Base-by-base conservation (phyloP, 2,113 vertebrate genomes). In the Cettia cetti region DNA sequence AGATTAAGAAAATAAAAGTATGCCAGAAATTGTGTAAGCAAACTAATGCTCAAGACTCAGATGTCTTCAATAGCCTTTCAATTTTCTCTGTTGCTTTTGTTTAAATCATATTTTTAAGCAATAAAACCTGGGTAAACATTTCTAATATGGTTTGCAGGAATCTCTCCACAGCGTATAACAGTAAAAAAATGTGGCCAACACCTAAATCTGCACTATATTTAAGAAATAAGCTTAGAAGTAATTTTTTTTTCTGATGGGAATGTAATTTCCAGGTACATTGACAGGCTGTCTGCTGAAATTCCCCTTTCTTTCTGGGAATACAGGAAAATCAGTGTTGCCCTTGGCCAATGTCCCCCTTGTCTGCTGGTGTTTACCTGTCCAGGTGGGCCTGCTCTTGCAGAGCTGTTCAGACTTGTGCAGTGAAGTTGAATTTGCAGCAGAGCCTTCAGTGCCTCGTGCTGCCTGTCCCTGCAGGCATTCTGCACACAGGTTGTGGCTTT, bases 321-420 rank as follows among this genome's bases (percentile, higher is more conserved):
- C 15, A 37, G 22, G 56, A 30, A 63, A 35, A 87, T 24, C 21
- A 10, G 33, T 9, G 24, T 10, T 70, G 26, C 7, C 13, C 45
- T 75, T 15, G 18, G 20, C 0, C 0, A 21, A 4, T 7, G 6
- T 5, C 6, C 44, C 40, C 22, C 37, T 28, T 37, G 8, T 13
- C 20, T 33, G 49, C 5, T 37, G 50, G 0, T 28, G 45, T 60
- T 49, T 9, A 13, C 39, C 27, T 24, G 3, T 42, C 70, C 54
- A 39, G 37, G 57, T 40, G 47, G 42, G 63, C 26, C 37, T 40
- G 15, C 65, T 75, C n/a, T 31, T 6, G 4, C 27, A 39, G 81
- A 69, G 31, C 21, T 23, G 9, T 4, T 31, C n/a, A n/a, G 49
- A 74, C 22, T 15, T 0, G 4, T 44, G 40, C 20, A 7, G 19